These are phyloP conservation scores for Amiota mariae DNA, from an alignment of 2,888 invertebrate genomes.

Conservation along the genomic window DNA sequence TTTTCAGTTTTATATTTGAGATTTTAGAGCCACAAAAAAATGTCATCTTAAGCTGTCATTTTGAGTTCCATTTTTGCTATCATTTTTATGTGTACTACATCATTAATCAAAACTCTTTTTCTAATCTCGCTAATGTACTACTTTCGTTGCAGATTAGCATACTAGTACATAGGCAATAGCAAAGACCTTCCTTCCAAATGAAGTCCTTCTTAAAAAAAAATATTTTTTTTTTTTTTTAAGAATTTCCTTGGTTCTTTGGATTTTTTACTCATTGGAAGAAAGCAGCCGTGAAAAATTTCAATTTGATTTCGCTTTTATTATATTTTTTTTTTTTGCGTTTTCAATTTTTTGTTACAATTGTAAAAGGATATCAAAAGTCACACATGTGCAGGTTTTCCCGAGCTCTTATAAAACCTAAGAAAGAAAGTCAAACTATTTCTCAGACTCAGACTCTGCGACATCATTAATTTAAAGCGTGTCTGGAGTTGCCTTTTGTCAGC, in stretches of 20 bases:
- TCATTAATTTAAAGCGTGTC: slow-evolving; percentile 62
- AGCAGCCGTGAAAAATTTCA: slow-evolving; percentile 56
- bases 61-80: slow-evolving; percentile 47
- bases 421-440: slow-evolving; percentile 47
- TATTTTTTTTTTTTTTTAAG: slow-evolving; percentile 17
- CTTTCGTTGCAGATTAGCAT: slow-evolving; percentile 58
- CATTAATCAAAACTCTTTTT: slow-evolving; percentile 68
- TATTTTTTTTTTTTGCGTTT: slow-evolving; percentile 41
- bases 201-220: slow-evolving; percentile 20
- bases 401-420: slow-evolving; percentile 30
- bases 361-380: slow-evolving; percentile 63
- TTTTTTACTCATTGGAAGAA: slow-evolving; percentile 26
- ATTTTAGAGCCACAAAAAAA: slow-evolving; percentile 33
- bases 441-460: slow-evolving; percentile 43
- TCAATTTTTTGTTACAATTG: slow-evolving; percentile 54
- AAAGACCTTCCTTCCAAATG: not conserved
- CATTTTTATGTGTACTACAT: slow-evolving; percentile 40
- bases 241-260: slow-evolving; percentile 5
- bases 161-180: slow-evolving; percentile 44
- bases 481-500: slow-evolving; percentile 35
- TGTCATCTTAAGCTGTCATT: slow-evolving; percentile 43
- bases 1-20: slow-evolving; percentile 17
- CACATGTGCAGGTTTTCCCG: slow-evolving; percentile 69
- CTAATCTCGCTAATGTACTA: slow-evolving; percentile 21
- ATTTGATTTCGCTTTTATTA: slow-evolving; percentile 52